Conservation (phyloP, 2,113 vertebrate genomes). For the Melospiza melodia region DNA sequence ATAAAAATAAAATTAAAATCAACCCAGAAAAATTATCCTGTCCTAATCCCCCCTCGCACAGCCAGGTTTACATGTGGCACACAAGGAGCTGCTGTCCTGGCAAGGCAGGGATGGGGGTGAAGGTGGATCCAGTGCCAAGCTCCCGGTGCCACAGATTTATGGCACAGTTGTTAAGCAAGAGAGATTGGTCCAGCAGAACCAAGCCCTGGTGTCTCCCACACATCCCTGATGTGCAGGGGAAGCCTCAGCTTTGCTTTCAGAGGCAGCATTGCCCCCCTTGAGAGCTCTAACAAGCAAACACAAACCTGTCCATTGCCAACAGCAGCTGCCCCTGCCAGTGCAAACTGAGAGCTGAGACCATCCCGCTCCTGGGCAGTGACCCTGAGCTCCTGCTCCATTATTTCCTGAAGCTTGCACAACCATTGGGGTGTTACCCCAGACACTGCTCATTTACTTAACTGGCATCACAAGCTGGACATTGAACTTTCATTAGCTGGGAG, state of each 20-base stretch:
- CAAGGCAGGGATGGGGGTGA: background rate
- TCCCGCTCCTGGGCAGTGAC: background rate
- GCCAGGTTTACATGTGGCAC: background rate
- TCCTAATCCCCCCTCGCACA: background rate
- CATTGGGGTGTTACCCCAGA: fast-evolving
- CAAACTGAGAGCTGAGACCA: background rate
- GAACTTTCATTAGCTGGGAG: background rate
- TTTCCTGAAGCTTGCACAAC: background rate
- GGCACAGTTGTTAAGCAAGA: background rate
- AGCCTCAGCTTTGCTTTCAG: background rate
- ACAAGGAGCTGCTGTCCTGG: background rate
- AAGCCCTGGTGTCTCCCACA: background rate
- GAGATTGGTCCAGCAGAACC: background rate
- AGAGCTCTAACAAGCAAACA: background rate
- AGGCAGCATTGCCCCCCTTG: fast-evolving
- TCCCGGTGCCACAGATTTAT: fast-evolving
- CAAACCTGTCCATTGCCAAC: background rate
- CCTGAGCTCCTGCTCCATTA: background rate
- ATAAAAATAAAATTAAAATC: too few relatives aligned
- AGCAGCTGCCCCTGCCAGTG: background rate
- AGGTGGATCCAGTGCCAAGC: background rate
- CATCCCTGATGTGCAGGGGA: fast-evolving
- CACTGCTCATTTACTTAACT: background rate
- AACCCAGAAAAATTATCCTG: background rate
- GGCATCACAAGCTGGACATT: background rate